Base-by-base conservation (phyloP, 1,140 invertebrate species). In the Ylistrum balloti region DNA sequence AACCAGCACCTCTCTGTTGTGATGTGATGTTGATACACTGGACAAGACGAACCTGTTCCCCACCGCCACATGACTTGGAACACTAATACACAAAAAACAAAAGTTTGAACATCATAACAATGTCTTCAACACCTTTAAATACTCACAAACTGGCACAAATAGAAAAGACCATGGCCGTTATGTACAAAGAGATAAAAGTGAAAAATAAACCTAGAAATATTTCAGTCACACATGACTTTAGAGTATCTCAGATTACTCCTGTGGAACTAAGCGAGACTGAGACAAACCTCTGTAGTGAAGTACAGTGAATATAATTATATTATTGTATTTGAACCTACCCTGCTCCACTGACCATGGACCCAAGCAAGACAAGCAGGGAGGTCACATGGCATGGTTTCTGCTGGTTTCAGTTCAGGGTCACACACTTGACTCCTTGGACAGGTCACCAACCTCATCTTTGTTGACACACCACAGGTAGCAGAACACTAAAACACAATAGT, bases 331-430 rank as follows among this genome's bases (percentile, higher is more conserved):
- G 10, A 33, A 90, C 93, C 90, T 92, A 96, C 96, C 94, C 95
- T 91, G 91, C 95, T 96, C 96, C 96, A 96, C 15, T 95, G 93
- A n/a, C 96, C 96, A 45, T 95, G 94, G 11, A 96, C 93, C 96
- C 96, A 96, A 33, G 93, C 93, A 0, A 95, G 88, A 91, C 96
- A 96, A 5, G 93, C 92, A 17, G 92, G 90, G 3, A 93, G 88
- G 11, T 95, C 86, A 91, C 96, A 96, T 17, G 86, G 85, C 86
- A 93, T 91, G 10, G 89, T 86, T 0, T 89, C 88, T 17, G 88
- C 56, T 0, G 96, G 96, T 92, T 94, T 95, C 1, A 93, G 87
- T 28, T 93, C 91, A 0, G 92, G 91, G 86, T 96, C 95, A 94
- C 96, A 96, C 34, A 89, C 88, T 15, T 93, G 88, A 28, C 86